Percentiles rank a stretch among this genome's conserved stretches.
Conservation (phyloP, 2,113 vertebrate genomes). For the Prietella phreatophila region DNA sequence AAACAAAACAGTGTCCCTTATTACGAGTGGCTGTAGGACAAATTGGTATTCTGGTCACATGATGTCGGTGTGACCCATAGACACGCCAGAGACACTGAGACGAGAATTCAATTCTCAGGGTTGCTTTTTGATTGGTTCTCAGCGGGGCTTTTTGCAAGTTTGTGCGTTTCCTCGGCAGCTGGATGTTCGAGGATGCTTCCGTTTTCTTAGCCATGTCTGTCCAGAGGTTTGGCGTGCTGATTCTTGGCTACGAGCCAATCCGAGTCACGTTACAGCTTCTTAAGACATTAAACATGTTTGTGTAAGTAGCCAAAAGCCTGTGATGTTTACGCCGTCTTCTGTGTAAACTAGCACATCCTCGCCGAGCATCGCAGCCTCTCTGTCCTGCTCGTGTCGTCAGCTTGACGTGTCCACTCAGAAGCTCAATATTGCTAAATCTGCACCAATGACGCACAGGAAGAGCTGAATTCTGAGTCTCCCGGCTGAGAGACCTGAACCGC, state of each 20-base stretch:
- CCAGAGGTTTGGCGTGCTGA: background rate
- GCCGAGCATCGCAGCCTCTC: background rate
- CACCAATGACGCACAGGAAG: background rate
- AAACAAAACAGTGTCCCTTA: slow-evolving; percentile 11
- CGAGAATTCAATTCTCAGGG: slow-evolving; percentile 21
- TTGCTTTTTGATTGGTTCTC: background rate
- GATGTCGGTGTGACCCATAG: slow-evolving; percentile 34
- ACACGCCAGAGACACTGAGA: slow-evolving; percentile 6
- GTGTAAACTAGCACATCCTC: slow-evolving; percentile 27
- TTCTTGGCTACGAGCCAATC: background rate
- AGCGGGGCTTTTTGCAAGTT: background rate
- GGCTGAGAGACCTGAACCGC: too few relatives aligned
- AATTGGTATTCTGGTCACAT: slow-evolving; percentile 50
- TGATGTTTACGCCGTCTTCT: background rate
- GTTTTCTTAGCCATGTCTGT: background rate
- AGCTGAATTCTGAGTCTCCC: background rate
- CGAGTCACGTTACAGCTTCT: background rate
- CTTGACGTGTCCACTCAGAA: background rate
- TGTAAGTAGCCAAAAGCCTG: background rate
- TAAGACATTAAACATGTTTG: background rate
- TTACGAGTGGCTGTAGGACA: slow-evolving; percentile 40
- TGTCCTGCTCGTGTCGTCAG: background rate
- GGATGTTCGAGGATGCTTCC: background rate
- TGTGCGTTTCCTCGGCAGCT: slow-evolving; percentile 20
- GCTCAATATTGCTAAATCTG: background rate